Base-by-base conservation (phyloP, 2,888 invertebrate genomes). In the Cryptocephalus primarius region DNA sequence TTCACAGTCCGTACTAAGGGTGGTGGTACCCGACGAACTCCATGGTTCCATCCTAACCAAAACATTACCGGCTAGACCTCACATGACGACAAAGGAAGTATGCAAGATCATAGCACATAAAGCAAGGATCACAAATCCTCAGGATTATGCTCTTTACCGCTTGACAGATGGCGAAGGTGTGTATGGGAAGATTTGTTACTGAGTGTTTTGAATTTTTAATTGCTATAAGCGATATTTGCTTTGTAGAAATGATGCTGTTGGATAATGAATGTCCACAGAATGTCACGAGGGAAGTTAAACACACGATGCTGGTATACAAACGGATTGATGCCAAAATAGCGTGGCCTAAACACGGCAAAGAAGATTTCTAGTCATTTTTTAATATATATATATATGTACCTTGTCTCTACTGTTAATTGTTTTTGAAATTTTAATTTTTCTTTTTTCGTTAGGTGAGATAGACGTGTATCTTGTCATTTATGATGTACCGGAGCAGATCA, bases 311-410 rank as follows among this genome's bases (percentile, higher is more conserved):
- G 69, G 95, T 93, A 12, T 96, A 91, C 74, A 94, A 95, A 72
- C 77, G 95, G 52, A 88, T 89, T 68, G 95, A 94, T 66, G 94
- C 94, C 32, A 95, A 94, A 73, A 95, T 96, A 58, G 94, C 94
- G 48, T 96, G 95, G 95, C 95, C 95, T 46, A 79, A 79, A 55
- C 78, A 78, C 62, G 62, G 60, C 57, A 60, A 63, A 55, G 56
- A 60, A 48, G 60, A 58, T 51, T 50, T 56, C 59, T 60, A 60
- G 60, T 60, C 60, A 60, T 56, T 48, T 49, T 51, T 46, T 42
- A 41, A 40, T 43, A 44, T 13, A 45, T 47, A 40, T 43, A 44
- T 13, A 45, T 47, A 50, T n/a, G 44, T 50, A 42, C 33, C 33
- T 40, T 46, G 40, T 42, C 10, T 48, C 43, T 46, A 43, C 45